A percentile compares a stretch with the other conserved stretches of the same genome.
phyloP scores from a whole-genome alignment of 2,888 invertebrate genomes.

The Eristalis tenax region DNA sequence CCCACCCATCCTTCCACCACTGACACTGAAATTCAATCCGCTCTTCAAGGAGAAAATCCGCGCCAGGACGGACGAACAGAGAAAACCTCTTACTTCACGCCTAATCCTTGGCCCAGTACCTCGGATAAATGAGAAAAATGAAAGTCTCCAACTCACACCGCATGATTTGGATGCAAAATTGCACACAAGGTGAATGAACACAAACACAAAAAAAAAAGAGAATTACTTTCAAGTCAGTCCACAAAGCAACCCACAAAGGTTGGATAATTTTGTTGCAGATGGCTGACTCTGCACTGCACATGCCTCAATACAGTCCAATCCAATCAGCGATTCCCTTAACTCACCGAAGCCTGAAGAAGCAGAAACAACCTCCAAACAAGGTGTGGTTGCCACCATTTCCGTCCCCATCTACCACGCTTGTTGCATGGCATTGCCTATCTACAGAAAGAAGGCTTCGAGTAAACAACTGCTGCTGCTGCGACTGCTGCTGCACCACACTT shows the following conservation, averaged over 20 bases:
- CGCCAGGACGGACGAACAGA: background rate
- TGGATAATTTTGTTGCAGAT: conserved; percentile 54
- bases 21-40: background rate
- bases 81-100: background rate
- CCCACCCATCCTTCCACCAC: background rate
- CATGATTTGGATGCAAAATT: conserved; percentile 34
- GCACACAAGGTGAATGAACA: conserved; percentile 31
- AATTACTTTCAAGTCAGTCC: background rate
- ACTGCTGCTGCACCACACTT: background rate
- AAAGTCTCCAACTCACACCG: conserved; percentile 47
- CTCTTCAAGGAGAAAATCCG: background rate
- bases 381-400: conserved; percentile 53
- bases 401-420: conserved; percentile 9
- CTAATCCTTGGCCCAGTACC: background rate
- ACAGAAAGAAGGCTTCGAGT: conserved; percentile 1
- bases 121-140: conserved; percentile 21
- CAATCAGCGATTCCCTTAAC: conserved; percentile 45
- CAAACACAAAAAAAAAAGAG: background rate
- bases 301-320: background rate
- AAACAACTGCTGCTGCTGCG: conserved; percentile 16
- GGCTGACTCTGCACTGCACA: conserved; percentile 32
- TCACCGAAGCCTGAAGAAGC: background rate
- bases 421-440: conserved; percentile 24
- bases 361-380: conserved; percentile 50
- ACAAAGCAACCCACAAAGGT: conserved; percentile 34